Evolutionary conservation across 2,113 vertebrate genomes (phyloP).

Genomic region (Phodopus roborovskii): DNA sequence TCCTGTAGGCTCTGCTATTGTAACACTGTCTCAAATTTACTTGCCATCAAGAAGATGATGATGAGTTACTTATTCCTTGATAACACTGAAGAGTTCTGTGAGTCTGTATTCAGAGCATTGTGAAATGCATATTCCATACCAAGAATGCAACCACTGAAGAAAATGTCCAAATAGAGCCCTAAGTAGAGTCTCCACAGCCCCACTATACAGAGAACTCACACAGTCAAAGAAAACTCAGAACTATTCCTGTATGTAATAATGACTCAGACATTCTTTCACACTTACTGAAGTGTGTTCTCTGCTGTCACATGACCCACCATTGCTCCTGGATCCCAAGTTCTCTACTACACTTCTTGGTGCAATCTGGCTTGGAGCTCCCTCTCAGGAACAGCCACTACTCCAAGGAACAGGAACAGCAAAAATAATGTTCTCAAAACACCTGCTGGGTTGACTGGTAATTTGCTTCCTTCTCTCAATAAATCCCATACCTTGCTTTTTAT

Average conservation of each 20-base stretch:
- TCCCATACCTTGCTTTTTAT: neutral
- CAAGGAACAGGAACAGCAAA: neutral
- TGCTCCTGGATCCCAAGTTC: neutral
- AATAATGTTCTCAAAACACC: neutral
- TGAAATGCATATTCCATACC: slow-evolving; percentile 40
- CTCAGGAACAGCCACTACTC: neutral
- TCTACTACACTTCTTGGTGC: neutral
- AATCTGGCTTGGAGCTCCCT: neutral
- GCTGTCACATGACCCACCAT: neutral
- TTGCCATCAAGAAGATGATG: slow-evolving; percentile 57
- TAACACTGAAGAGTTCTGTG: neutral
- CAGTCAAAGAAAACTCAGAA: neutral
- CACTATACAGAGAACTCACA: neutral
- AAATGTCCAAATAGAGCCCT: slow-evolving; percentile 68
- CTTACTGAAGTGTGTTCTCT: neutral
- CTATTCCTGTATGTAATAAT: neutral
- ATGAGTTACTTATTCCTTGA: slow-evolving; percentile 45
- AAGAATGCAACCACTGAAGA: neutral
- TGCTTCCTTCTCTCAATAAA: neutral
- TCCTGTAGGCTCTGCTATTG: slow-evolving; percentile 25
- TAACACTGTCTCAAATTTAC: neutral
- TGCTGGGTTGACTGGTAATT: slow-evolving; percentile 10
- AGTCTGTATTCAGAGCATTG: slow-evolving; percentile 55
- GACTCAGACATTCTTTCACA: neutral
- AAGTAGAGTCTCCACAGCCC: neutral